Base-by-base conservation (phyloP, 2,888 invertebrate species). In the Stictocephala bisonia region DNA sequence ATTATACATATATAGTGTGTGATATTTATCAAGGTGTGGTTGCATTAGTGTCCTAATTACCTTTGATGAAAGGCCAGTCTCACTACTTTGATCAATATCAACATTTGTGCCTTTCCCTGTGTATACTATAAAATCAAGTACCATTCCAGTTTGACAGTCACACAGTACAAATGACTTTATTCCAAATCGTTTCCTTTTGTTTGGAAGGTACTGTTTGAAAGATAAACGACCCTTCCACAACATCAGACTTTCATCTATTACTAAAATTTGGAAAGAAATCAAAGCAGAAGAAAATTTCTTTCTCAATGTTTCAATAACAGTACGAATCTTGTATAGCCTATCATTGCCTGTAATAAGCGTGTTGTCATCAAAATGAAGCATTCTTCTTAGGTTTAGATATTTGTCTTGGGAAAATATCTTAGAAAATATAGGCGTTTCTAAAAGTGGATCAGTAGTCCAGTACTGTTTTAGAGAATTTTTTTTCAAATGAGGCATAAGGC, bases 81-180 rank as follows among this genome's bases (percentile, higher is more conserved):
- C 50, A 29, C 22, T 68, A 1, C 48, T 50, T 11, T 40, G 20
- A 35, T 20, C 29, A 22, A 20, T n/a, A 13, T 29, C 51, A 27
- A 69, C 51, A 22, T 31, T 69, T 6, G 26, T 50, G 26, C 41
- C 41, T 18, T 18, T 22, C 13, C 66, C 66, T 7, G n/a, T 27
- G 60, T 60, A 60, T 3, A 60, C 31, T n/a, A 60, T 27, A 22
- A 60, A 18, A n/a, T 9, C 27, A 13, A 24, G n/a, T 13, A 41
- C 26, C 15, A 20, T 40, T 4, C 69, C 51, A 9, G 35, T 27
- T 13, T n/a, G 11, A 2, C 22, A 51, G 13, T 69, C 69, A n/a
- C 40, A 70, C 22, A 73, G 51, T 31, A 53, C 60, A 50, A 50
- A 69, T 31, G 56, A 44, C 53, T 73, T 69, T 0, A 73, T 70